Percentiles rank a stretch among this genome's conserved stretches.
Evolutionary conservation across 1,140 invertebrate genomes (phyloP).

Genomic region (Ridgeia piscesae): DNA sequence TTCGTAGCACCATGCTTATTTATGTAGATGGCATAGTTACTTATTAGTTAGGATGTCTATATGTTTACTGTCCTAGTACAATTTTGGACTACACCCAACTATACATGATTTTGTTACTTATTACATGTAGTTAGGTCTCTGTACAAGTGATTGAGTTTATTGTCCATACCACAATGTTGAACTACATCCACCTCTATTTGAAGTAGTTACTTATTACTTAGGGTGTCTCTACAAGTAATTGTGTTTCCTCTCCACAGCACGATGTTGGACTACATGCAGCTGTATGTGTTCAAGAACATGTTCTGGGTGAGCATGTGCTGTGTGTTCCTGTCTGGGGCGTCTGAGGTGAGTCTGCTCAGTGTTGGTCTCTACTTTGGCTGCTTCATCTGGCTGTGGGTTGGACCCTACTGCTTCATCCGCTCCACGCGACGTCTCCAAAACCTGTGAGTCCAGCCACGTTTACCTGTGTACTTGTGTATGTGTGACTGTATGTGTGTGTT

Average conservation of each 20-base stretch:
- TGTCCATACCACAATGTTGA: slow-evolving; percentile 57
- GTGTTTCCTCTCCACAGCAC: slow-evolving; percentile 39
- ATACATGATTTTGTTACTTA: too few species aligned
- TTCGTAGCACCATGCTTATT: too few species aligned
- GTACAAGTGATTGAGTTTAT: too few species aligned
- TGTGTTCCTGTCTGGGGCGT: slow-evolving; percentile 91
- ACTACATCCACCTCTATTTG: slow-evolving; percentile 80
- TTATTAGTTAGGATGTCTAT: too few species aligned
- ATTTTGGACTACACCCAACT: too few species aligned
- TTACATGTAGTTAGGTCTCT: too few species aligned
- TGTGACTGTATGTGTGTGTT: too few species aligned
- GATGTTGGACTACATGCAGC: slow-evolving; percentile 76
- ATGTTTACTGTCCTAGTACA: too few species aligned
- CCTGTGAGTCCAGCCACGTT: slow-evolving; percentile 71
- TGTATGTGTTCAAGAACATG: slow-evolving; percentile 79
- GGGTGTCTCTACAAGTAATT: neutral
- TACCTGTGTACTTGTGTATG: too few species aligned
- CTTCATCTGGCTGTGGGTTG: slow-evolving; percentile 96
- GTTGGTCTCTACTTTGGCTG: slow-evolving; percentile 94
- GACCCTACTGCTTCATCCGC: slow-evolving; percentile 89
- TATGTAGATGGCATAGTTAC: too few species aligned
- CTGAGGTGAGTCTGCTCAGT: slow-evolving; percentile 89
- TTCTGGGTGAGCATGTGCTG: slow-evolving; percentile 94
- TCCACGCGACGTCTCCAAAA: slow-evolving; percentile 77
- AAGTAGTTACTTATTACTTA: too few species aligned